A percentile compares a stretch with the other conserved stretches of the same genome.
phyloP scores from a whole-genome alignment of 2,797 vertebrate genomes.

The Rhinogobio ventralis region DNA sequence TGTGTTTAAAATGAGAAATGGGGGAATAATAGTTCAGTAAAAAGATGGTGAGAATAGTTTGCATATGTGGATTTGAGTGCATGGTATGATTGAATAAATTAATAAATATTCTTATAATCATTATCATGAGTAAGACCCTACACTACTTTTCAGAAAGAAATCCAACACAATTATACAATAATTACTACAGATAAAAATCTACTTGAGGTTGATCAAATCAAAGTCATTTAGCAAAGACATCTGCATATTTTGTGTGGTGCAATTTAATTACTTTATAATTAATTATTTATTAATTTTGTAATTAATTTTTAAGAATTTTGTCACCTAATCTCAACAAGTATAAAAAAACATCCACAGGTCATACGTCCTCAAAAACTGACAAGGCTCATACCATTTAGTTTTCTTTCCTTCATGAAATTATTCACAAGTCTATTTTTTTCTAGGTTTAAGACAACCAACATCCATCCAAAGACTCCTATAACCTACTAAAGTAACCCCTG shows the following conservation, averaged over 20 bases:
- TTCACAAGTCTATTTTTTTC: not conserved
- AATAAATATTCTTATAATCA: not conserved
- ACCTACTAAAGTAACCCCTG: not conserved
- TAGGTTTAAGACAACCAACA: not conserved
- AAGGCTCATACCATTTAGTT: not conserved
- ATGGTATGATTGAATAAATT: not conserved
- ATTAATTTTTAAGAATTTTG: not conserved
- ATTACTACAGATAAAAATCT: not conserved
- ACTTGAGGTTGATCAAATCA: not conserved
- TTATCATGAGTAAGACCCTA: not conserved
- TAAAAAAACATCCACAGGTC: not conserved
- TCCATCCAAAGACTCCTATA: not conserved
- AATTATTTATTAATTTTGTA: not conserved
- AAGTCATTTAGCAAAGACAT: not conserved
- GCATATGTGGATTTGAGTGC: not conserved
- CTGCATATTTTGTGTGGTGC: not conserved
- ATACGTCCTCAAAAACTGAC: not conserved
- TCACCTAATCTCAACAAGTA: not conserved
- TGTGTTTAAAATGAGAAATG: conserved; percentile 29
- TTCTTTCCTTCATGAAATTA: not conserved
- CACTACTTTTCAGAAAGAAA: not conserved
- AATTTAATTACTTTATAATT: not conserved
- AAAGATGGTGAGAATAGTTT: not conserved
- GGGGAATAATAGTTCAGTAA: not conserved
- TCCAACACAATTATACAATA: not conserved